Evolutionary conservation across 2,113 vertebrate genomes (phyloP), one percentile per base, ranked within the genome.

Genomic region (Coturnix japonica): DNA sequence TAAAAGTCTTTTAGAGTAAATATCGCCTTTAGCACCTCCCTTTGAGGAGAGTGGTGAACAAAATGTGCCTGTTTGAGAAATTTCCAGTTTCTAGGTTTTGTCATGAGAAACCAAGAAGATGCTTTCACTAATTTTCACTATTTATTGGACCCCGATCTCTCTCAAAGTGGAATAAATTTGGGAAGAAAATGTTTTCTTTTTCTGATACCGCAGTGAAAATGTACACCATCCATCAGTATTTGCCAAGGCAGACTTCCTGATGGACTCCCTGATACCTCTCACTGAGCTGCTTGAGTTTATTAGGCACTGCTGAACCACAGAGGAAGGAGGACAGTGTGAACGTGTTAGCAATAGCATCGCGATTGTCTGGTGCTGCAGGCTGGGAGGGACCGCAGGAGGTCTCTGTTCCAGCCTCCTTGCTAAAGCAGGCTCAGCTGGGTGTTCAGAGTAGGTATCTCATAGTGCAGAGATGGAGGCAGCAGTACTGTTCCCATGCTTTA

Each of bases 171-270:
- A 82, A 37, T 66, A 16, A 88, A 82, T 56, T 83, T 80, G 28
- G 8, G 41, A 74, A 90, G 46, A 51, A 89, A 88, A 33, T 44
- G 47, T n/a, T 81, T 90, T 82, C 12, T n/a, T 91, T 83, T 86
- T 43, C 30, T 81, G 37, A 21, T 21, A 43, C n/a, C 9, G 17
- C 19, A 56, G 14, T 37, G 47, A 56, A 57, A 67, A 72, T 81
- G 66, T 59, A 63, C 44, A 83, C 37, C 26, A 21, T 30, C 87
- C 18, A 18, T 26, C n/a, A 53, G 5, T 61, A 44, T 78, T 86
- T 80, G 47, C 65, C 76, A 90, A 67, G 54, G 30, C 61, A 75
- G 44, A 11, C 37, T 81, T 90, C 46, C 26, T 49, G 69, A 15
- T 44, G 61, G 59, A 41, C 51, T 85, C 39, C 54, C 26, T 53